Base-by-base conservation (phyloP, 2,888 invertebrate species). In the Meiosimyza platycephala region DNA sequence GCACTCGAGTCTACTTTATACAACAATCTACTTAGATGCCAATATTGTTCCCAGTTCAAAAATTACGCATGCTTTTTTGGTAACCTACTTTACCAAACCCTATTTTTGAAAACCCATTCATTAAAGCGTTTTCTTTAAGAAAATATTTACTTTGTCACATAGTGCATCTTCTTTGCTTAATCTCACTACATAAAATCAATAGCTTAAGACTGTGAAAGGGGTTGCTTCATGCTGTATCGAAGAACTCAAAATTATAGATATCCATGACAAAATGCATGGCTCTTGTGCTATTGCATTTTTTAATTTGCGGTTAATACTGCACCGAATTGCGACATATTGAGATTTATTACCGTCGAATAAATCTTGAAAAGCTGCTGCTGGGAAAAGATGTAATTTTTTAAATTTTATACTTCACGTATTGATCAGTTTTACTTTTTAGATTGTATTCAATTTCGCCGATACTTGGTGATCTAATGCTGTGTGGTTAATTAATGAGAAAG, bases 221-320 rank as follows among this genome's bases (percentile, higher is more conserved):
- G 54, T 54, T 55, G 16, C 9, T 22, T 55, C 55, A 55, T 18
- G 16, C 55, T 13, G 18, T 11, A 18, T 22, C 16, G 55, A 22
- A 55, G 16, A 16, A 6, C 18, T 55, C 15, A 16, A 9, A 12
- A 1, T n/a, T 4, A 18, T 22, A 16, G 55, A 52, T 52, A 16
- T 12, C 16, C 54, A 40, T 54, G 54, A n/a, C 6, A 16, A 54
- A 13, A 16, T 54, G n/a, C 54, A 18, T n/a, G 2, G 2, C 5
- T 7, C 5, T 16, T 15, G 16, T 15, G 6, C 55, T 16, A n/a
- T 16, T 3, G 11, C 15, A 22, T 1, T 55, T 55, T 54, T 55
- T 55, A 55, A 55, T 55, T 55, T 55, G 55, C 55, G 55, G 55
- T 55, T 55, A 55, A 55, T 55, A 55, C n/a, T 55, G 55, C 55